A percentile compares a stretch with the other conserved stretches of the same genome.
Evolutionary conservation across 2,113 vertebrate species (phyloP).

Genomic region (Silurus asotus): DNA sequence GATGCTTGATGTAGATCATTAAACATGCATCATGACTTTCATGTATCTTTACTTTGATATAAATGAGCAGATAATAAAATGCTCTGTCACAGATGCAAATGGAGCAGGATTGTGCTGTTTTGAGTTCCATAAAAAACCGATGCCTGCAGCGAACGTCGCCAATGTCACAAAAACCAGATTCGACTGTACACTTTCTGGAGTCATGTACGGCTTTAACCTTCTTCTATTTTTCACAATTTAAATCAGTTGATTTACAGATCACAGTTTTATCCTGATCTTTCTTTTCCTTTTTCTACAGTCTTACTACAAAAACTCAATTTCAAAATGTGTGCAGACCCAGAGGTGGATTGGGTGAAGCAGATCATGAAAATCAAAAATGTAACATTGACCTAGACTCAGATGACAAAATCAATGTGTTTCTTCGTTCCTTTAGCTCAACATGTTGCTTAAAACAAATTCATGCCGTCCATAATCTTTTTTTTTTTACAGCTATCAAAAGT

Average conservation of each 20-base stretch:
- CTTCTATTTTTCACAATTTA: neutral
- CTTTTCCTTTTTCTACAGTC: neutral
- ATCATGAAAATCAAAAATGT: too few relatives aligned
- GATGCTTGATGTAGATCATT: neutral
- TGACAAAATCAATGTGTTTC: neutral
- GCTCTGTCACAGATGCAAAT: neutral
- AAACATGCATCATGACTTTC: neutral
- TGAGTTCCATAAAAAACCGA: neutral
- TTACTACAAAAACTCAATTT: neutral
- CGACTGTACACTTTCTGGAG: constrained; percentile 41
- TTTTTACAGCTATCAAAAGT: too few relatives aligned
- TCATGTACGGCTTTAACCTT: constrained; percentile 58
- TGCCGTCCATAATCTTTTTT: neutral
- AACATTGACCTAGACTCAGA: too few relatives aligned
- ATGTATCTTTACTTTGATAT: neutral
- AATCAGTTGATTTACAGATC: too few relatives aligned
- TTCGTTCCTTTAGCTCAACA: neutral
- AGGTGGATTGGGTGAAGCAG: too few relatives aligned
- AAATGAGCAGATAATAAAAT: neutral
- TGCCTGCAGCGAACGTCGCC: constrained; percentile 37
- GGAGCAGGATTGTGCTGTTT: neutral
- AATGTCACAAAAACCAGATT: neutral
- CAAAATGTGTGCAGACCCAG: too few relatives aligned
- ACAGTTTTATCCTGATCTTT: neutral
- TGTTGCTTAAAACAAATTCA: neutral